A percentile compares a stretch with the other conserved stretches of the same genome.
These are phyloP conservation scores for Cinclus mexicanus DNA, from an alignment of 2,113 vertebrate species.

Conservation along the genomic window DNA sequence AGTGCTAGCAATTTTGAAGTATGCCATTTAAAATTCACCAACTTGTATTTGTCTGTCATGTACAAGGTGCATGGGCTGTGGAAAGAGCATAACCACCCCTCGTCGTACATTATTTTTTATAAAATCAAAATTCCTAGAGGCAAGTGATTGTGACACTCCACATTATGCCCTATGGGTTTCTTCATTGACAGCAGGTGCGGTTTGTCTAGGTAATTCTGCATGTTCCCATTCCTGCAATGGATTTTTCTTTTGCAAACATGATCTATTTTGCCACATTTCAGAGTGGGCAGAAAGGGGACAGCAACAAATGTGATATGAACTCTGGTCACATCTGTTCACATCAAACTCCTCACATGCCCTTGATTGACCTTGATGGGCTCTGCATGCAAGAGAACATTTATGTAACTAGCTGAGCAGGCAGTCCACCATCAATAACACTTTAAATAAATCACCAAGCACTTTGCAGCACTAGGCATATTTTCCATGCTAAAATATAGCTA, in stretches of 20 bases:
- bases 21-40: neutral
- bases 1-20: neutral
- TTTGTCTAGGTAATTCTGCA: neutral
- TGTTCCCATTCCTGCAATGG: neutral
- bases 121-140: neutral
- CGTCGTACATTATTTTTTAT: neutral
- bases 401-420: neutral
- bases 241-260: neutral
- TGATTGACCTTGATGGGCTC: neutral
- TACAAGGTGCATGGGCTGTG: neutral
- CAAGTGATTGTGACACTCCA: neutral
- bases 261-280: fast-evolving
- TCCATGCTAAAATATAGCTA: neutral
- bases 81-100: neutral
- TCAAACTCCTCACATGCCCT: neutral
- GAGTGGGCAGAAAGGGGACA: neutral
- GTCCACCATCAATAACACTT: neutral
- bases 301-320: neutral
- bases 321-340: neutral
- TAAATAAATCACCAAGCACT: neutral
- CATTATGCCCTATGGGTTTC: neutral
- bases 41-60: neutral
- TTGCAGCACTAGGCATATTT: neutral
- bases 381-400: neutral
- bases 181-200: fast-evolving